Base-by-base conservation (phyloP, 2,888 invertebrate genomes). In the Lamellibrachia columna region DNA sequence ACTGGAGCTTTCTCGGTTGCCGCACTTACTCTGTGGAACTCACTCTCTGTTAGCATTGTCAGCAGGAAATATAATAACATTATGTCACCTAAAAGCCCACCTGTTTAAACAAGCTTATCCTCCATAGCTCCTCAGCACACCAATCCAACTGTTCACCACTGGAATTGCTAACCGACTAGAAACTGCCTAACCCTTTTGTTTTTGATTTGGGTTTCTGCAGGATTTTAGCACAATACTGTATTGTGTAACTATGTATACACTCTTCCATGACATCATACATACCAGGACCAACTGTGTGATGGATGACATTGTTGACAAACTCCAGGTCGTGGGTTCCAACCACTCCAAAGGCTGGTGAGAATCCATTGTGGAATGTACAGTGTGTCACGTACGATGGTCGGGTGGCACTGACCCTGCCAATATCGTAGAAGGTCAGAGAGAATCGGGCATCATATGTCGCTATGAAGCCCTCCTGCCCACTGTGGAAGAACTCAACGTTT, bases 391-490 rank as follows among this genome's bases (percentile, higher is more conserved):
- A 75, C n/a, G 75, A 75, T 4, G 75, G 75, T 15, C 75, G 75
- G 6, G 75, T 3, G 22, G 75, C 6, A 53, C 91, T 93, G 52
- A 93, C 93, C 9, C 92, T 90, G 9, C 94, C 94, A 28, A 93
- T 90, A 91, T 94, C 92, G 9, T 94, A 92, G 52, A 93, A 94
- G 7, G 94, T 91, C 52, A 95, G 53, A 40, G 94, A 92, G 92
- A 93, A 94, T 40, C 94, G 93, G 9, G 94, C 93, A 92, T 95
- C 95, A 90, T 94, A 93, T 7, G 55, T 90, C 3, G 93, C 93
- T 7, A 92, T 91, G 53, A 92, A 94, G 15, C 94, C 94, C 91
- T 93, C 94, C 92, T 95, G 95, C 6, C 95, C 95, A 91, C 90
- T 93, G 90, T 93, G 93, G 92, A 92, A 92, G 91, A 95, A 95